A percentile compares a stretch with the other conserved stretches of the same genome.
phyloP scores from a whole-genome alignment of 2,797 vertebrate genomes.

The Pangasius macronema region DNA sequence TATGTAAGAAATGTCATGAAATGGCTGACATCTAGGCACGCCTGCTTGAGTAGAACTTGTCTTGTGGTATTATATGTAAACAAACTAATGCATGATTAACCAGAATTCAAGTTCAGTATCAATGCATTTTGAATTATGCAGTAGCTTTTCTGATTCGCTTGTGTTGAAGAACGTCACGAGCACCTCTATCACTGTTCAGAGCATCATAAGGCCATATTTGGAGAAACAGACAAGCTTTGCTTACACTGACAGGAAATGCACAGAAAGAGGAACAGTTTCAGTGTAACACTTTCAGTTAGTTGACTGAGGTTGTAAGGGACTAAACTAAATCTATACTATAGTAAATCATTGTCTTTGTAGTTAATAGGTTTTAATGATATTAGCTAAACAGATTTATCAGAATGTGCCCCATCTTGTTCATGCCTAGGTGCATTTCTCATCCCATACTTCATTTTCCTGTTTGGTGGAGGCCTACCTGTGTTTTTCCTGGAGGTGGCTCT shows the following conservation, averaged over 20 bases:
- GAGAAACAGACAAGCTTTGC: not conserved
- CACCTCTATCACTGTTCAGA: not conserved
- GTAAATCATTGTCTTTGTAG: constrained; percentile 33
- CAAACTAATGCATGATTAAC: not conserved
- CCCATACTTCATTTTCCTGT: constrained; percentile 99
- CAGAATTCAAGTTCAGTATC: not conserved
- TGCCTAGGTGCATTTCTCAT: constrained; percentile 94
- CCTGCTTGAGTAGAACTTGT: not conserved
- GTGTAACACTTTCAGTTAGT: not conserved
- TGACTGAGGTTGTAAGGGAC: not conserved
- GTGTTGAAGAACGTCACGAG: not conserved
- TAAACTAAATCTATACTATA: constrained; percentile 13
- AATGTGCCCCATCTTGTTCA: not conserved
- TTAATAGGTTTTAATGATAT: constrained; percentile 10
- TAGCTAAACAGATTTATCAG: constrained; percentile 7
- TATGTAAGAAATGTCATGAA: not conserved
- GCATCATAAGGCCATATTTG: constrained; percentile 28
- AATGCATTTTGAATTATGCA: constrained; percentile 11
- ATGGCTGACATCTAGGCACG: not conserved
- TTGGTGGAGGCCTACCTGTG: constrained; percentile 95
- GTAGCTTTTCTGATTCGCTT: not conserved
- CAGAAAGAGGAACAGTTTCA: not conserved
- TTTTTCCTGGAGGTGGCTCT: constrained; percentile 98
- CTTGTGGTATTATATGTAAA: not conserved
- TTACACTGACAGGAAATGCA: constrained; percentile 19